Conservation (phyloP, 2,888 invertebrate species). For the Amphipoea oculea region DNA sequence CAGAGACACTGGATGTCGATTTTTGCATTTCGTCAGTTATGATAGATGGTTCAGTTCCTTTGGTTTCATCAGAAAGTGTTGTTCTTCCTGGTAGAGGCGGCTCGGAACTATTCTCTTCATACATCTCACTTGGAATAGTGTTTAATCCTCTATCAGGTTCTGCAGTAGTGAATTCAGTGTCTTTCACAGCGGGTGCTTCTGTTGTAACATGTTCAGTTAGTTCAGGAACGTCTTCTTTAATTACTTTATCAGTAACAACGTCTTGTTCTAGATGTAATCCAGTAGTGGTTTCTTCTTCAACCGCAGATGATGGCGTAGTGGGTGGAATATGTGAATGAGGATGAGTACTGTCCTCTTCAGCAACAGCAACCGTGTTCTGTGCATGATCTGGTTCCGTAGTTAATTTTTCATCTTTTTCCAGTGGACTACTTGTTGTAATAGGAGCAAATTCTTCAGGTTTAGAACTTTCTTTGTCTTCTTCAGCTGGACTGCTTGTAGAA, state of each 20-base stretch:
- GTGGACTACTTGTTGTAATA: slow-evolving; percentile 34
- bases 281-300: slow-evolving; percentile 44
- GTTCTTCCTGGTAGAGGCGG: slow-evolving; percentile 58
- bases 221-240: slow-evolving; percentile 28
- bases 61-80: slow-evolving; percentile 51
- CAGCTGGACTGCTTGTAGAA: slow-evolving; percentile 28
- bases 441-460: slow-evolving; percentile 31
- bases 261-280: slow-evolving; percentile 31
- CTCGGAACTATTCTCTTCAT: slow-evolving; percentile 69
- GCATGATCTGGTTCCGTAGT: slow-evolving; percentile 66
- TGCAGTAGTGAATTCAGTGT: slow-evolving; percentile 62
- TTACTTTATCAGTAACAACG: slow-evolving; percentile 24
- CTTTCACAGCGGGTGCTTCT: slow-evolving; percentile 28
- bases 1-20: slow-evolving; percentile 38
- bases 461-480: slow-evolving; percentile 53
- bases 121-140: slow-evolving; percentile 75
- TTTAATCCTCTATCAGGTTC: slow-evolving; percentile 79
- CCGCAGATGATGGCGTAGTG: slow-evolving; percentile 8
- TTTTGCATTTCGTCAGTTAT: slow-evolving; percentile 48
- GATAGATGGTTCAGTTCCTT: slow-evolving; percentile 59
- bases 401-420: slow-evolving; percentile 36
- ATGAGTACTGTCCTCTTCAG: slow-evolving; percentile 56
- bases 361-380: slow-evolving; percentile 62
- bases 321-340: slow-evolving; percentile 38
- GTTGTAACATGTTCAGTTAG: slow-evolving; percentile 40